These are phyloP conservation scores for Acrobasis repandana DNA, from an alignment of 2,888 invertebrate species.

Conservation along the genomic window DNA sequence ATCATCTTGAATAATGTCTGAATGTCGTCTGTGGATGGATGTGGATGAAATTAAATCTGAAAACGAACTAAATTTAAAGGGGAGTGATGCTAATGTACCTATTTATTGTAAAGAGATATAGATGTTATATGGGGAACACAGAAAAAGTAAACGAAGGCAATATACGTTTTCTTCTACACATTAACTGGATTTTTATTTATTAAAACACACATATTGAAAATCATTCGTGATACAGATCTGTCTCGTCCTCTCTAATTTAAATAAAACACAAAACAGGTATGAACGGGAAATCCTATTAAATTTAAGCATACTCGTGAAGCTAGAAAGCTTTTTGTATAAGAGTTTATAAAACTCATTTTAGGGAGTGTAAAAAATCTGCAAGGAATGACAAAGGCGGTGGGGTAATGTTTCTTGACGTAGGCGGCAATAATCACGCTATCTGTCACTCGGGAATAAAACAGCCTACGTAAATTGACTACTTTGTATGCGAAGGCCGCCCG, in stretches of 20 bases:
- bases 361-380: background rate
- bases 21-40: background rate
- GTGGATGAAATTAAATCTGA: background rate
- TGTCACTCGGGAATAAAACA: slow-evolving; percentile 12
- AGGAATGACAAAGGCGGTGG: background rate
- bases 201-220: no score
- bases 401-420: background rate
- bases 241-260: no score
- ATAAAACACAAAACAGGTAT: background rate
- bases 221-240: no score
- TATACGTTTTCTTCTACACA: no score
- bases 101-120: no score
- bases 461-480: slow-evolving; percentile 15
- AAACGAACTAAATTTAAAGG: background rate
- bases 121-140: no score
- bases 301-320: no score
- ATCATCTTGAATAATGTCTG: background rate
- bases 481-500: slow-evolving; percentile 9
- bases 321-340: background rate
- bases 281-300: background rate
- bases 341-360: background rate
- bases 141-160: no score
- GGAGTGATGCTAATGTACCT: no score
- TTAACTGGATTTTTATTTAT: no score
- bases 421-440: slow-evolving; percentile 18